Evolutionary conservation across 2,113 vertebrate species (phyloP).

Genomic region (Pseudorectes ferrugineus): DNA sequence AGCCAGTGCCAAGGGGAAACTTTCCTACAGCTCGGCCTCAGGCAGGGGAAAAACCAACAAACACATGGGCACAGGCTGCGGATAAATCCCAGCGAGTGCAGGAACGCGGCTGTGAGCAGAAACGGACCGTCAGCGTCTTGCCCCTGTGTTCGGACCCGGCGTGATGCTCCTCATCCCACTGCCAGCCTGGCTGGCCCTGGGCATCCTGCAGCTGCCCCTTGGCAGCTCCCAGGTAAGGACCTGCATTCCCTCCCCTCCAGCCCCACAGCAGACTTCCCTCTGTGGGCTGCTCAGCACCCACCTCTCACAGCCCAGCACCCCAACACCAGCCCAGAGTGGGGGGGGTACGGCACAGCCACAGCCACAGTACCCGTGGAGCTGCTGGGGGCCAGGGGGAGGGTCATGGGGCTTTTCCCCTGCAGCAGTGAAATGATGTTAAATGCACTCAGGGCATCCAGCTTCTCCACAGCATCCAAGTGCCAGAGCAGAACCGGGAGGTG

Average conservation of each 20-base stretch:
- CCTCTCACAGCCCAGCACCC: not conserved
- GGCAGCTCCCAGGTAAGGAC: slow-evolving; percentile 12
- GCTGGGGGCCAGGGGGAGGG: too few relatives aligned
- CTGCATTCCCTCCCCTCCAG: not conserved
- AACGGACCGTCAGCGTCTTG: accelerated
- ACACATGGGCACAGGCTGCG: not conserved
- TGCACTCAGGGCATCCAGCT: too few relatives aligned
- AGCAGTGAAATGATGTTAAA: not conserved
- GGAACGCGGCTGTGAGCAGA: not conserved
- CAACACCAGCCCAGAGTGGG: accelerated
- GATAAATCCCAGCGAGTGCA: not conserved
- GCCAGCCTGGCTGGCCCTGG: not conserved
- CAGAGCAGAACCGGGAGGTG: accelerated
- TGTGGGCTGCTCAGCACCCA: not conserved
- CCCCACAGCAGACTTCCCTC: not conserved
- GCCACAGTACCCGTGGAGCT: accelerated
- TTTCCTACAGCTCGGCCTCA: not conserved
- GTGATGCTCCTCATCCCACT: not conserved
- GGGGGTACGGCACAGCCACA: accelerated
- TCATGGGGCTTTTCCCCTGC: not conserved
- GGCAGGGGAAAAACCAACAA: slow-evolving; percentile 58
- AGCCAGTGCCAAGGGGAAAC: slow-evolving; percentile 36
- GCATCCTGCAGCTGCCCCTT: slow-evolving; percentile 7
- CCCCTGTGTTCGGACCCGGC: not conserved
- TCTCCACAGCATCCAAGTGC: not conserved